These are phyloP conservation scores for Syrista parreyssii DNA, from an alignment of 2,888 invertebrate genomes.

Conservation along the genomic window DNA sequence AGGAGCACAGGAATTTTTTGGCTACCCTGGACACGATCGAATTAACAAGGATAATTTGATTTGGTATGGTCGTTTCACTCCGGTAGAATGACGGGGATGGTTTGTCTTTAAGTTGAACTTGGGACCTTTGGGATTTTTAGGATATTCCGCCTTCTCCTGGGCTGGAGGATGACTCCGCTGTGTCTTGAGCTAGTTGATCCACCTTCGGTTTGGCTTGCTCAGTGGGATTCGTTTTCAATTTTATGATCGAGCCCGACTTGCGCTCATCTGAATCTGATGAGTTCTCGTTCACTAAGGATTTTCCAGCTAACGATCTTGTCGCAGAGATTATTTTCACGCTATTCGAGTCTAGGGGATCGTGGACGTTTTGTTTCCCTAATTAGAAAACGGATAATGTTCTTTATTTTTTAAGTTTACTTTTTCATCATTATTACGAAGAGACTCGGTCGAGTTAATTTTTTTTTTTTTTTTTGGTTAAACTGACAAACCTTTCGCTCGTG, in stretches of 20 bases:
- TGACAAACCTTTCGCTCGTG: constrained; percentile 34
- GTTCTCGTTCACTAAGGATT: not conserved
- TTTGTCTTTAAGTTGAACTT: not conserved
- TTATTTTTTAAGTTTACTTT: not conserved
- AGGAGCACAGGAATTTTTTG: not conserved
- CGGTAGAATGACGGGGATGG: not conserved
- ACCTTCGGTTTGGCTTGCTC: not conserved
- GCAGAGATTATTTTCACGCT: not conserved
- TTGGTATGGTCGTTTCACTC: not conserved
- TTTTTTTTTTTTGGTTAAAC: not conserved
- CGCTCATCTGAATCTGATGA: not conserved
- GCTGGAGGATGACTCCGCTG: not conserved
- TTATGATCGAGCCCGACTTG: not conserved
- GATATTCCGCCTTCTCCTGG: not conserved
- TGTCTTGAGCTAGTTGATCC: not conserved
- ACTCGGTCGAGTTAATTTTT: not conserved
- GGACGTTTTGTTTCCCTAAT: not conserved
- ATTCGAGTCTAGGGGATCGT: not conserved
- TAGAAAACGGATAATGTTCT: not conserved
- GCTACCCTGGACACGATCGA: constrained; percentile 2
- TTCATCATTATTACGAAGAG: not conserved
- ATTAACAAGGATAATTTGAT: constrained; percentile 13
- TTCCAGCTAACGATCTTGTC: not conserved
- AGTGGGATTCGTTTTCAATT: not conserved
- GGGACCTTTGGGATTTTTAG: not conserved